Conservation (phyloP, 1,140 invertebrate species). For the Himalopsyche phryganea region DNA sequence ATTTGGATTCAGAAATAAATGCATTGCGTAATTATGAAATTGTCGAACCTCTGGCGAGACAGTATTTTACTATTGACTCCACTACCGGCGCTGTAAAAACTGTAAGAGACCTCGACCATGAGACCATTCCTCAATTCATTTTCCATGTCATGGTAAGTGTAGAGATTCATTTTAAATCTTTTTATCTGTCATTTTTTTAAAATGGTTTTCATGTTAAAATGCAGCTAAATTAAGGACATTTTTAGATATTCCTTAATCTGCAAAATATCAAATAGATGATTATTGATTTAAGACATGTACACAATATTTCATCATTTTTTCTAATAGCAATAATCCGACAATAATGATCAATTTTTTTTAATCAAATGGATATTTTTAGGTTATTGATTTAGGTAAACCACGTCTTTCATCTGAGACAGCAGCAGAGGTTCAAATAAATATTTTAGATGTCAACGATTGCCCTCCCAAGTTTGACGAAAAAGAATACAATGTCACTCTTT, state of each 20-base stretch:
- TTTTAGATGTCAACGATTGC: constrained; percentile 85
- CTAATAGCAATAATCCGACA: too few species aligned
- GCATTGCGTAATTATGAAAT: constrained; percentile 81
- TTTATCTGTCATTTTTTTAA: constrained; percentile 1
- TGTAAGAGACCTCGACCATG: constrained; percentile 75
- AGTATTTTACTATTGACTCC: constrained; percentile 82
- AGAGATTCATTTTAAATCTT: not conserved
- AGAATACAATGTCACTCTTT: constrained; percentile 72
- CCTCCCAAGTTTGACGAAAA: constrained; percentile 69
- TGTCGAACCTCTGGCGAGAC: constrained; percentile 66
- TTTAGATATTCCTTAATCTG: too few species aligned
- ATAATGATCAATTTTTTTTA: too few species aligned
- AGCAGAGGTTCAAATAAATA: constrained; percentile 69
- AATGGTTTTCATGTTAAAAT: too few species aligned
- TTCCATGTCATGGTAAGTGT: constrained; percentile 70
- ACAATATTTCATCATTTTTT: too few species aligned
- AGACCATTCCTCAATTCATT: constrained; percentile 64
- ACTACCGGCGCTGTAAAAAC: constrained; percentile 85
- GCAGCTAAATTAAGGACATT: too few species aligned
- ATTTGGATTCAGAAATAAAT: constrained; percentile 79
- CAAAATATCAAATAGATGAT: too few species aligned
- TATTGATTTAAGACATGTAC: too few species aligned
- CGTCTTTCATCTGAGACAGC: constrained; percentile 70
- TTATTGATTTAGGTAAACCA: constrained; percentile 82
- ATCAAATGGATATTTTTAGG: too few species aligned